phyloP scores from a whole-genome alignment of 2,797 vertebrate species.

The Typhlichthys subterraneus region DNA sequence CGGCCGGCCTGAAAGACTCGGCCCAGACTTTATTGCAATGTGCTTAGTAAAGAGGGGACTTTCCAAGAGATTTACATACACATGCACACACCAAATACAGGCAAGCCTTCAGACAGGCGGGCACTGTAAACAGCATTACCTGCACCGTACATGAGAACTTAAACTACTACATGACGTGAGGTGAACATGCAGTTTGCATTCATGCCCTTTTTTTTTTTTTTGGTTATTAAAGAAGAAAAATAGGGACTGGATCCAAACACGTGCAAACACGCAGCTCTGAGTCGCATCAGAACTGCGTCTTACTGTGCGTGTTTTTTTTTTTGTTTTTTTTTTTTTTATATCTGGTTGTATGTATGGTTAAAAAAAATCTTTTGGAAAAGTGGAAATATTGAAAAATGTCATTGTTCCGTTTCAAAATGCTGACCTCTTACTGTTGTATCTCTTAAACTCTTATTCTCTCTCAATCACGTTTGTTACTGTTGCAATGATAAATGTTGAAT shows the following conservation, averaged over 20 bases:
- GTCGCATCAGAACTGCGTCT: conserved; percentile 76
- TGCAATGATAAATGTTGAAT: conserved; percentile 77
- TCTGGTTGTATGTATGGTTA: conserved; percentile 63
- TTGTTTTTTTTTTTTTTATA: conserved; percentile 41
- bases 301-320: conserved; percentile 59
- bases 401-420: conserved; percentile 75
- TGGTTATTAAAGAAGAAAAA: conserved; percentile 26
- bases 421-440: conserved; percentile 82
- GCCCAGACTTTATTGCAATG: conserved; percentile 67
- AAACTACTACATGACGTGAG: conserved; percentile 71
- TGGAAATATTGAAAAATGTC: conserved; percentile 76
- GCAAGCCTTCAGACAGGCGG: conserved; percentile 74
- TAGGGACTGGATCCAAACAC: conserved; percentile 71
- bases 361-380: conserved; percentile 64
- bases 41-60: conserved; percentile 76
- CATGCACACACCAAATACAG: conserved; percentile 79
- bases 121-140: conserved; percentile 79
- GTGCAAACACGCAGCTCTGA: conserved; percentile 76
- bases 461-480: conserved; percentile 79
- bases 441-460: conserved; percentile 72
- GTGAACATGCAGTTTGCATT: conserved; percentile 75
- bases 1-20: conserved; percentile 75
- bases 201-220: conserved; percentile 30
- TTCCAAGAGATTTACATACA: conserved; percentile 76
- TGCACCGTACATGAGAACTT: conserved; percentile 70